Percentiles rank a stretch among this genome's conserved stretches.
Evolutionary conservation across 2,888 invertebrate genomes (phyloP).

Genomic region (Brachyopa scutellaris): DNA sequence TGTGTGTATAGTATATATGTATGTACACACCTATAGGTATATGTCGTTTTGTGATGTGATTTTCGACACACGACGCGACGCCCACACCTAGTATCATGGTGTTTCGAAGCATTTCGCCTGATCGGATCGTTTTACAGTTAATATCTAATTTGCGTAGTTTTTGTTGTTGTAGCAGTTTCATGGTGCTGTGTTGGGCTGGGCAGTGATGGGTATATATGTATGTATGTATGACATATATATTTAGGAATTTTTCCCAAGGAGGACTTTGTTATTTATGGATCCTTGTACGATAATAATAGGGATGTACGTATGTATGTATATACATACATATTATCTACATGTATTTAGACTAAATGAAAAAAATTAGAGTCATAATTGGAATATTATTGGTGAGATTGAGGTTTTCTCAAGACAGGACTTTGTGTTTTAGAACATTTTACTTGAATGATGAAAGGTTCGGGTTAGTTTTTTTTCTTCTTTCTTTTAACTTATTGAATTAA

Average conservation of each 20-base stretch:
- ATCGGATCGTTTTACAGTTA: slow-evolving; percentile 20
- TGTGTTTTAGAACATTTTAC: neutral
- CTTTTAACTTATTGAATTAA: neutral
- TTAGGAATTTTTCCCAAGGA: slow-evolving; percentile 4
- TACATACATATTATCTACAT: too few relatives aligned
- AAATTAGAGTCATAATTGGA: too few relatives aligned
- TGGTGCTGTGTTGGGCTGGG: neutral
- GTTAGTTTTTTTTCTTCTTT: neutral
- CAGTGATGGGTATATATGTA: neutral
- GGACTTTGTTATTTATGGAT: neutral
- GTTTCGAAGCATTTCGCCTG: slow-evolving; percentile 17
- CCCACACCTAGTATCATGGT: neutral
- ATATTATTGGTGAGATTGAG: neutral
- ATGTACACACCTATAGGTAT: too few relatives aligned
- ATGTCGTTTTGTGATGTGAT: slow-evolving; percentile 11
- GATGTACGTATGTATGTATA: slow-evolving; percentile 4
- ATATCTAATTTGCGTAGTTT: slow-evolving; percentile 20
- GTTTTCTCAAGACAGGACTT: neutral
- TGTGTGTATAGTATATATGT: too few relatives aligned
- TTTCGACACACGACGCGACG: slow-evolving; percentile 8
- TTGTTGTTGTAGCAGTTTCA: neutral
- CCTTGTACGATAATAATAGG: neutral
- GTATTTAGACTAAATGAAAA: too few relatives aligned
- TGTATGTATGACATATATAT: too few relatives aligned
- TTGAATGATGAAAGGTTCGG: neutral